Base-by-base conservation (phyloP, 2,797 vertebrate genomes). In the Halcyon badia region DNA sequence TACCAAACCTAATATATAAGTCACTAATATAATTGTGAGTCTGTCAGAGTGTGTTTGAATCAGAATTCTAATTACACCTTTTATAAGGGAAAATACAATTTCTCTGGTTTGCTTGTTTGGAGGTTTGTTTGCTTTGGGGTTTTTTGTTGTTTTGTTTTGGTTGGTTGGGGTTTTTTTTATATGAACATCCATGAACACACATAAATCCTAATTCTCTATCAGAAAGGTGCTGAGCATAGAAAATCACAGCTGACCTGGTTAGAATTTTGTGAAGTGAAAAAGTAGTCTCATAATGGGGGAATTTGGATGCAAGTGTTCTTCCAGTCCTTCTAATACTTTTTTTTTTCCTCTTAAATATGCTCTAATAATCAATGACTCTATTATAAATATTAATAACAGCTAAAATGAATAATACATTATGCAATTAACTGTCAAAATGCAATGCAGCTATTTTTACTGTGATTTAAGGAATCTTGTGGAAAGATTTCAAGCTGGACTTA, bases 401-500 rank as follows among this genome's bases (percentile, higher is more conserved):
- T 69, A 68, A 78, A 88, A 65, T 58, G 35, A 56, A 26, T 80
- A 62, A 33, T 46, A 25, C 19, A 48, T 83, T 17, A 28, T 56
- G n/a, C 51, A 51, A 42, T 72, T 92, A 85, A 37, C 37, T 93
- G 66, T 52, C 30, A 61, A 86, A 95, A 75, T 33, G 44, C 44
- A 75, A 2, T 85, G 37, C 56, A 56, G 61, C 69, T 83, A 37
- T 66, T 96, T 94, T 92, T 86, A 51, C 41, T 37, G 44, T 30
- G 48, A 58, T 28, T 62, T 49, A 49, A 20, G 42, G 46, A 66
- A n/a, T 52, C 35, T 90, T 68, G 18, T 24, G 57, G 64, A 83
- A 89, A 70, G 35, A 5, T n/a, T 80, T 83, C 33, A 12, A 35
- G 11, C 56, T 51, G 19, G 19, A 2, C 22, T 64, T 93, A 28